Evolutionary conservation across 35 echinoderm and acorn worm genomes (phyloP), one percentile per base, ranked within the genome.

Genomic region (Heliocidaris tuberculata): DNA sequence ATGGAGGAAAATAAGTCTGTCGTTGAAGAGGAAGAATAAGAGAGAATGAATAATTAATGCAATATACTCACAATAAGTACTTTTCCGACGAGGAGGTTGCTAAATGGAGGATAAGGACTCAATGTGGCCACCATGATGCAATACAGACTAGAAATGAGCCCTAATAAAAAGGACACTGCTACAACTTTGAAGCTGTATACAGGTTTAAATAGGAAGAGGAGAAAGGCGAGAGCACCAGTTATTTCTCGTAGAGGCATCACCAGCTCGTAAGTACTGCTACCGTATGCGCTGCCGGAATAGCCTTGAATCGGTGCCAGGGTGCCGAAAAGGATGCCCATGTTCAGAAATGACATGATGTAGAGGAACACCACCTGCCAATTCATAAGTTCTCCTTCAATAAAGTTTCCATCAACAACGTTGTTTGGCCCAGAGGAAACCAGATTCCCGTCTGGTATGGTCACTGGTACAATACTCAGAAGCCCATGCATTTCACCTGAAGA

Each of bases 1-100:
- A 92, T 32, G 49, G 0, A 92, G 90, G 47, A 48, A 0, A 92
- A 27, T 13, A 92, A 48, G 1, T 1, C 7, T 4, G 11, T 27
- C 2, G 42, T 9, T 7, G 90, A 27, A 32, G 90, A 13, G 27
- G 35, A 0, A 15, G 50, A 13, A 92, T 2, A 16, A 49, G 4
- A 16, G 11, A 10, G 15, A 12, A 9, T 56, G 15, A 11, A 56
- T 56, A 56, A 56, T 13, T 10, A 15, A 56, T 56, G 2, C 1
- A 56, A 13, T 27, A 78, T 78, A 93, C 91, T 93, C 50, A 93
- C 91, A 59, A 93, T 93, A 17, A 93, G 31, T 52, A 93, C 48
- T 59, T 93, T 93, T 32, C 91, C 91, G 7, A 59, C 9, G 91
- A 93, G 21, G 2, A 93, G 48, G 1, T 13, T 27, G 10, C 48